Base-by-base conservation (phyloP, 2,113 vertebrate genomes). In the Oncorhynchus keta region DNA sequence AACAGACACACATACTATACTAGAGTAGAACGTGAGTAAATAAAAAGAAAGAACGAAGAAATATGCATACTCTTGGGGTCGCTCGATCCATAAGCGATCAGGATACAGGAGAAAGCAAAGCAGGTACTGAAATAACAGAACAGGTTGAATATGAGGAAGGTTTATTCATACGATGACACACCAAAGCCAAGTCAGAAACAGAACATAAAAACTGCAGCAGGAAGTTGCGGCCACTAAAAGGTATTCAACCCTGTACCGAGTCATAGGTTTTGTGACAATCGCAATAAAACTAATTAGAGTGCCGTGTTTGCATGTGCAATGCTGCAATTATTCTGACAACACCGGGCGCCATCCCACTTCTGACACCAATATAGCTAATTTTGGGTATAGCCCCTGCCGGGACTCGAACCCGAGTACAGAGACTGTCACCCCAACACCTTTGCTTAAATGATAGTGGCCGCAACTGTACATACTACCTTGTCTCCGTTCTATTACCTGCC, bases 81-180 rank as follows among this genome's bases (percentile, higher is more conserved):
- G 24, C 93, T 98, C 88, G 97, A 95, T 83, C 95, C 97, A 0
- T 99, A 97, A 0, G 97, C 97, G 0, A 99, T 99, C 86, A 99
- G 89, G 85, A 99, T 86, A 20, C 98, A 99, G 85, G 97, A 99
- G 48, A 96, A 89, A 0, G 95, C 96, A 74, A 99, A 99, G 85
- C 96, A 97, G 85, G 95, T 95, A 30, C 98, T 99, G 90, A 16
- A 89, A 92, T 57, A 26, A 84, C 32, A 83, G 73, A 76, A 71
- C 3, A n/a, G 30, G 30, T 18, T 35, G 3, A 16, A 18, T 39
- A 16, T 30, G 11, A 66, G 9, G 66, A 18, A 68, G 66, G 30
- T 3, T 35, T 20, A 11, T 5, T 68, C 66, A 35, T 30, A 49
- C 3, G 6, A 2, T 14, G 24, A 48, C 24, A 75, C 22, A 66